Conservation (phyloP, 2,797 vertebrate species). For the Intellagama lesueurii region DNA sequence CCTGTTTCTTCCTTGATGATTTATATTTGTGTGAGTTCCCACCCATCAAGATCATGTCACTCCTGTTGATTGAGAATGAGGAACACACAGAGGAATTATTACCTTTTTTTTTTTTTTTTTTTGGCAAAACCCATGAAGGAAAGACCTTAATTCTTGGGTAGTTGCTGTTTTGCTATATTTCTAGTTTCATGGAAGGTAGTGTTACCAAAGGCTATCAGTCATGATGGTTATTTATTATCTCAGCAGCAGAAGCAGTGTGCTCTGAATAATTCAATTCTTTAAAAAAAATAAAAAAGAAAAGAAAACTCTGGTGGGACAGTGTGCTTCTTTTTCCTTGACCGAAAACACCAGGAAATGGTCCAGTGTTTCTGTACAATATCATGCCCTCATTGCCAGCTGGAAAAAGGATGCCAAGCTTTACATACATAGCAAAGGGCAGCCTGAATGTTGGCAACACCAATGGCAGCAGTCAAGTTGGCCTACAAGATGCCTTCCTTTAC, state of each 20-base stretch:
- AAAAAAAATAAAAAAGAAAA: too few relatives aligned
- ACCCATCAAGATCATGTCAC: not conserved
- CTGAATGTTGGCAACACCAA: too few relatives aligned
- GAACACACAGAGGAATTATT: not conserved
- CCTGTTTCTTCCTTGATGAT: conserved; percentile 19
- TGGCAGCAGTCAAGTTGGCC: too few relatives aligned
- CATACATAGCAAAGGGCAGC: too few relatives aligned
- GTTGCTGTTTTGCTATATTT: not conserved
- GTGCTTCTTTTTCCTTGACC: too few relatives aligned
- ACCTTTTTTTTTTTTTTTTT: too few relatives aligned
- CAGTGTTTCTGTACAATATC: too few relatives aligned
- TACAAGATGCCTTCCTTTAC: too few relatives aligned
- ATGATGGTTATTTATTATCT: not conserved
- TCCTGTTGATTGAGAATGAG: not conserved
- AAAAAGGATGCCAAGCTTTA: too few relatives aligned
- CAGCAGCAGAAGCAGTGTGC: not conserved
- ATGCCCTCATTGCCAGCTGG: too few relatives aligned
- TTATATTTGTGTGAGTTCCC: not conserved
- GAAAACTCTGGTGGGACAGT: too few relatives aligned
- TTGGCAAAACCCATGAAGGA: not conserved
- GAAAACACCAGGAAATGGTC: too few relatives aligned
- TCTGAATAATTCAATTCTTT: not conserved
- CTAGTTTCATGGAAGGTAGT: not conserved
- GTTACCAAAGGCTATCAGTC: not conserved
- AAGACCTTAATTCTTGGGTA: not conserved